Conservation (phyloP, 2,113 vertebrate species). For the Catharus fuscescens region DNA sequence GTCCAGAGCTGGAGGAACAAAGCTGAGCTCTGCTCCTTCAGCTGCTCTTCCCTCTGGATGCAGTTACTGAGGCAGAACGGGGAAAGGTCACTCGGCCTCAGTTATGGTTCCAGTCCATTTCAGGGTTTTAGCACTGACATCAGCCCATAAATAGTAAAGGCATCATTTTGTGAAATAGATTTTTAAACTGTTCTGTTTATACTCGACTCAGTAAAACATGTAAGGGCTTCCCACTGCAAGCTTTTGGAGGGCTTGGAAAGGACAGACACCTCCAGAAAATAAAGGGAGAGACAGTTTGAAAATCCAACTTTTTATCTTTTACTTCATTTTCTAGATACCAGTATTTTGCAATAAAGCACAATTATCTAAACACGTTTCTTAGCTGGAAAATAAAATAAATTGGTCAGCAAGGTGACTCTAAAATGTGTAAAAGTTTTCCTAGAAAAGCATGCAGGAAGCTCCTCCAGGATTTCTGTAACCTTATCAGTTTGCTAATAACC, state of each 20-base stretch:
- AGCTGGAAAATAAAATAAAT: not conserved
- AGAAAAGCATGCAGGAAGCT: not conserved
- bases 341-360: not conserved
- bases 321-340: not conserved
- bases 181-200: conserved; percentile 38
- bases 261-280: not conserved
- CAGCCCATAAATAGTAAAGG: conserved; percentile 25
- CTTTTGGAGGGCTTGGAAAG: not conserved
- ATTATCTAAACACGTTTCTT: not conserved
- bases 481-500: conserved; percentile 22
- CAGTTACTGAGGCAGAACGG: not conserved
- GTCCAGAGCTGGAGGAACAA: not conserved
- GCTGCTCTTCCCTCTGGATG: not conserved
- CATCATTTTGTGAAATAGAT: conserved; percentile 38
- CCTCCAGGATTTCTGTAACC: not conserved
- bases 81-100: conserved; percentile 6
- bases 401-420: not conserved
- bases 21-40: not conserved
- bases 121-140: conserved; percentile 42
- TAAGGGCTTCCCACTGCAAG: not conserved
- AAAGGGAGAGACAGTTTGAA: not conserved
- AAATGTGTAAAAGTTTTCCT: not conserved
- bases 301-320: not conserved
- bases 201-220: conserved; percentile 1
- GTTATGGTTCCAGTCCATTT: conserved; percentile 31